Conservation (phyloP, 2,888 invertebrate genomes). For the Nezara viridula region DNA sequence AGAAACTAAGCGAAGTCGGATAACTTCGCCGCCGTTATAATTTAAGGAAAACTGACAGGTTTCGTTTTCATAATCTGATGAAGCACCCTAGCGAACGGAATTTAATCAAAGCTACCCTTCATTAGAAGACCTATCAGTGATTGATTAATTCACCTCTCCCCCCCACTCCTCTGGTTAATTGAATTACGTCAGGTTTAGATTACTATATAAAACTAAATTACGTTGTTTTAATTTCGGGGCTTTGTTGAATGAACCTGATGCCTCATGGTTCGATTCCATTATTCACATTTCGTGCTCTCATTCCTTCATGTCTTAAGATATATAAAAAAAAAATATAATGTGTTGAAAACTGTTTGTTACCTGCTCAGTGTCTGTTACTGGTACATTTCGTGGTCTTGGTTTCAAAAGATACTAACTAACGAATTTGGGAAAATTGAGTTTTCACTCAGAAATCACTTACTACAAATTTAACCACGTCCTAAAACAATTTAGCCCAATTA, state of each 20-base stretch:
- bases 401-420: too few relatives aligned
- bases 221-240: not conserved
- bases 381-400: too few relatives aligned
- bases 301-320: too few relatives aligned
- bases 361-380: too few relatives aligned
- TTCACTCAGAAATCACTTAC: too few relatives aligned
- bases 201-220: constrained; percentile 21
- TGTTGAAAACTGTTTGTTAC: too few relatives aligned
- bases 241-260: not conserved
- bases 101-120: constrained; percentile 34
- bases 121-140: constrained; percentile 12
- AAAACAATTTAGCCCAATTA: too few relatives aligned
- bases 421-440: too few relatives aligned
- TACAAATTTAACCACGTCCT: too few relatives aligned
- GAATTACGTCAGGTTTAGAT: not conserved
- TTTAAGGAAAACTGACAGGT: constrained; percentile 1
- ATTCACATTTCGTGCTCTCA: too few relatives aligned
- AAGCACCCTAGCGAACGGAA: not conserved
- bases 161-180: not conserved
- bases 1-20: not conserved
- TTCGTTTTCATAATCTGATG: constrained; percentile 33
- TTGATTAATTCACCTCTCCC: constrained; percentile 1
- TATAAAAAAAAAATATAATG: too few relatives aligned
- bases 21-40: not conserved
- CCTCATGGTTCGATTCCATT: not conserved